Base-by-base conservation (phyloP, 2,113 vertebrate species). In the Carollia perspicillata region DNA sequence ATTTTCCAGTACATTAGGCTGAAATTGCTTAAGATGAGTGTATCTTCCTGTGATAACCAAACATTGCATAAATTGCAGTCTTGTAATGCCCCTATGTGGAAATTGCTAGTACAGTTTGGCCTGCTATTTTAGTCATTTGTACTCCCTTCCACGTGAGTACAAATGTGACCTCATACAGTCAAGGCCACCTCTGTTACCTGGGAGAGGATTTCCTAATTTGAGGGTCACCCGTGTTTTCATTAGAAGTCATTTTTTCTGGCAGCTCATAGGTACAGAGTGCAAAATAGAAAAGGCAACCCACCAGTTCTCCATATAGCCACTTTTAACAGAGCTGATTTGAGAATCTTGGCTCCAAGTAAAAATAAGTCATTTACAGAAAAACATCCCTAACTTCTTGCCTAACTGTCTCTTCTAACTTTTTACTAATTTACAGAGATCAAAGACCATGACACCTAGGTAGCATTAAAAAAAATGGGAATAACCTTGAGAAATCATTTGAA, bases 1-100 rank as follows among this genome's bases (percentile, higher is more conserved):
- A 93, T 96, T 96, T 97, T 97, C 95, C 65, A 97, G 96, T 81
- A 96, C 78, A 96, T 97, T 87, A 91, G 78, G 83, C 44, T 84
- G 65, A 94, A 93, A 94, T 53, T 97, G 78, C 84, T 92, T 77
- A 92, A 96, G 78, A 96, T 78, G 79, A 28, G 33, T 90, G 40
- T 93, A 42, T 75, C 89, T 94, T 94, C 94, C 88, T 60, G 18
- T 71, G 22, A 44, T 51, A 63, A 65, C 90, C 55, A 95, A 89
- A 44, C 49, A 63, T 23, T 44, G 74, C 44, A 89, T 23, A 58
- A 95, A 69, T 30, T 86, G 37, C 26, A 79, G 90, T 53, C 66
- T 72, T 33, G 66, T 5, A 71, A 84, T 26, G 81, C 49, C 66
- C 75, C 66, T 86, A 37, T 16, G 13, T 84, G 90, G 44, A 74